These are phyloP conservation scores for Onychomys leucogaster DNA, from an alignment of 2,797 vertebrate genomes.

Conservation along the genomic window DNA sequence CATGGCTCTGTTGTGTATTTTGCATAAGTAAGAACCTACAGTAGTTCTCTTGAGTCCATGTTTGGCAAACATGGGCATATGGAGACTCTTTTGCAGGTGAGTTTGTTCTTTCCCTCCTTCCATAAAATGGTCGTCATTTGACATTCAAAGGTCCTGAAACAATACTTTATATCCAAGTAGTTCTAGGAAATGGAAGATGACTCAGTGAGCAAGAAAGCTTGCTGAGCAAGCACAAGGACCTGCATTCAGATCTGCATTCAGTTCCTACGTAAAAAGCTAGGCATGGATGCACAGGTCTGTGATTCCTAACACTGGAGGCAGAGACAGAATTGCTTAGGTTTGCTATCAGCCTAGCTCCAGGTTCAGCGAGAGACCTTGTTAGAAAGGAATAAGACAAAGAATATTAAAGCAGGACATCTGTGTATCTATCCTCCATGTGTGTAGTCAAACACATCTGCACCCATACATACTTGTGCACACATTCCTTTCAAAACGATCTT, in stretches of 20 bases:
- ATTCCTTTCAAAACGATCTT: neutral
- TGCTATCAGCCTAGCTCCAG: neutral
- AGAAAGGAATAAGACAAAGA: neutral
- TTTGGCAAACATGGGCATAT: neutral
- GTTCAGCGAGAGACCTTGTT: neutral
- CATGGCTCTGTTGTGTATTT: neutral
- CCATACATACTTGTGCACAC: neutral
- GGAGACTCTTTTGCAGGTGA: neutral
- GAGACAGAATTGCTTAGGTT: neutral
- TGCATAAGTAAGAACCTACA: neutral
- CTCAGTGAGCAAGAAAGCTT: neutral
- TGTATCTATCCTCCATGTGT: neutral
- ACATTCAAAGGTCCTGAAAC: neutral
- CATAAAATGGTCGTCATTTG: neutral
- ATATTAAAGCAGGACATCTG: neutral
- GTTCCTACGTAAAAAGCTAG: neutral
- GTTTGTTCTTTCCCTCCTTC: neutral
- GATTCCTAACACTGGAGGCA: neutral
- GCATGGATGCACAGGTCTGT: neutral
- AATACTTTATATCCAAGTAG: neutral
- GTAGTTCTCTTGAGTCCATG: no score
- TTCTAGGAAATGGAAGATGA: neutral
- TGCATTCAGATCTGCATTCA: neutral
- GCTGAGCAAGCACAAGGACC: neutral
- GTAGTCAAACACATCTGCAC: neutral